phyloP scores from a whole-genome alignment of 2,797 vertebrate genomes.

The Myripristis murdjan region DNA sequence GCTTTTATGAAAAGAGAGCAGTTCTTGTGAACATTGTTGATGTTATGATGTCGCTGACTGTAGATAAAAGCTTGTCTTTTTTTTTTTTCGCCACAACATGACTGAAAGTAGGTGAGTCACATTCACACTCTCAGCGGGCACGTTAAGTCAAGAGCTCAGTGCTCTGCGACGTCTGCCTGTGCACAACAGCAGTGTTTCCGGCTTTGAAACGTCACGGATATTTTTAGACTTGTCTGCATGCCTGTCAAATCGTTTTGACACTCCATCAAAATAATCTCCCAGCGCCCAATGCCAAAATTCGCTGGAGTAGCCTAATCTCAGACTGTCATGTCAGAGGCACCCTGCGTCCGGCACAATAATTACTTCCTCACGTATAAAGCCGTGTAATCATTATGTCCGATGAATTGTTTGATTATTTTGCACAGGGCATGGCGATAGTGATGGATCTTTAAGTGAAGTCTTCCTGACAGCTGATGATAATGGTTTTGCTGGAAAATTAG shows the following conservation, averaged over 20 bases:
- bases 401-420: background rate
- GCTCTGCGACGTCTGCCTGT: conserved; percentile 16
- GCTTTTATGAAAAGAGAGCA: no score
- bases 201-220: conserved; percentile 73
- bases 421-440: background rate
- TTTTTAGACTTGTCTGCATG: conserved; percentile 77
- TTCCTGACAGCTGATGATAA: no score
- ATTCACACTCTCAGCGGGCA: conserved; percentile 40
- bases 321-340: conserved; percentile 55
- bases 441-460: background rate
- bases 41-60: background rate
- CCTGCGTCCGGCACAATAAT: conserved; percentile 25
- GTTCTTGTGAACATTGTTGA: no score
- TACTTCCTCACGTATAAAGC: conserved; percentile 2
- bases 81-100: conserved; percentile 19
- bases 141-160: conserved; percentile 24
- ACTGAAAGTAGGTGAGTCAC: conserved; percentile 61
- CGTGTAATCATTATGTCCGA: no score
- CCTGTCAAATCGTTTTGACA: conserved; percentile 80
- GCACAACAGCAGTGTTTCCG: conserved; percentile 58
- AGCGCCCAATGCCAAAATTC: conserved; percentile 62
- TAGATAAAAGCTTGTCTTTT: conserved; percentile 45
- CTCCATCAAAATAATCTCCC: conserved; percentile 72
- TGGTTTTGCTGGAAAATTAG: no score
- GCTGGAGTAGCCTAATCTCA: conserved; percentile 67